phyloP scores from a whole-genome alignment of 64 coral and sea anemone species.

The Montipora capricornis region DNA sequence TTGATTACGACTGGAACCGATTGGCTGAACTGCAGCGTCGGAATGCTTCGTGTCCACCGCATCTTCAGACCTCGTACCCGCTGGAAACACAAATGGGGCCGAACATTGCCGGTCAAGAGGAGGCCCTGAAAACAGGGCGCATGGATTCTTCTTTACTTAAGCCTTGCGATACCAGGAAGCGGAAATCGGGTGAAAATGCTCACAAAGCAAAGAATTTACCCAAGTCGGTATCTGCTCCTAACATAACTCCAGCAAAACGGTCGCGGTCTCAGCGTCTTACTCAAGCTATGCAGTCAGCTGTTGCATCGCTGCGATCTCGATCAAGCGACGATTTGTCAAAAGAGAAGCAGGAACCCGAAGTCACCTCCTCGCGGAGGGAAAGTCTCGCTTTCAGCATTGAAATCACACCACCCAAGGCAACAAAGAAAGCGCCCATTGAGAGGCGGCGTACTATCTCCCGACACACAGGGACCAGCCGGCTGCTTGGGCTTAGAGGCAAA shows the following conservation, averaged over 20 bases:
- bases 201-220: background rate
- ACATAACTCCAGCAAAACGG: conserved; percentile 27
- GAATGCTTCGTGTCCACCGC: conserved; percentile 60
- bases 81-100: conserved; percentile 71
- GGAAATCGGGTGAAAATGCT: conserved; percentile 19
- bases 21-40: conserved; percentile 71
- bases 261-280: conserved; percentile 26
- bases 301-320: conserved; percentile 47
- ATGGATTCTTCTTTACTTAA: conserved; percentile 33
- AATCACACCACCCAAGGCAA: conserved; percentile 40
- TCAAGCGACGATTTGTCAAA: conserved; percentile 51
- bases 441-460: conserved; percentile 59
- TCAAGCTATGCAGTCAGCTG: conserved; percentile 14
- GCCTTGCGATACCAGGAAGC: background rate
- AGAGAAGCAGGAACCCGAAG: conserved; percentile 9
- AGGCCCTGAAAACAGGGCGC: conserved; percentile 31
- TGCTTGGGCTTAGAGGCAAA: conserved; percentile 21
- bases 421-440: background rate
- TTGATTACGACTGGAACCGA: conserved; percentile 62
- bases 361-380: conserved; percentile 3
- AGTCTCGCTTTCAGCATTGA: conserved; percentile 64
- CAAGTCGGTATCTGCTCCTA: conserved; percentile 61
- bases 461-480: conserved; percentile 33
- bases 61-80: conserved; percentile 71
- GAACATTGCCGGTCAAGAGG: conserved; percentile 4